Evolutionary conservation across 2,888 invertebrate genomes (phyloP).

Genomic region (Erebia aethiops): DNA sequence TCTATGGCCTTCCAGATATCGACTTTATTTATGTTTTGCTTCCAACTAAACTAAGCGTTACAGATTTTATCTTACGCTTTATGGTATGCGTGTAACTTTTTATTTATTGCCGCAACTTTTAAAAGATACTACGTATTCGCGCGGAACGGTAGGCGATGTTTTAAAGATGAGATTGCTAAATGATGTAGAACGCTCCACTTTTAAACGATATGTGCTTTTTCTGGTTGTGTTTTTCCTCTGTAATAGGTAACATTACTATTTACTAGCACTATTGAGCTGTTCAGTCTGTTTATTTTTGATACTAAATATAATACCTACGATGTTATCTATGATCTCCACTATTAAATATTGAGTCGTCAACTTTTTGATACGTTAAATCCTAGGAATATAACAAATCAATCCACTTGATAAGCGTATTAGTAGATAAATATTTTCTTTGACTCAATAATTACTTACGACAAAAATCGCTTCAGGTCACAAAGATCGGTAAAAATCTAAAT

Average conservation of each 20-base stretch:
- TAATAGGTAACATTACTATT: background rate
- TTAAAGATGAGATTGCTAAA: slow-evolving; percentile 39
- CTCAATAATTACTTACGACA: too few species aligned
- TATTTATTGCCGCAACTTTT: slow-evolving; percentile 39
- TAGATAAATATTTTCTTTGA: background rate
- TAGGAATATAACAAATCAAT: background rate
- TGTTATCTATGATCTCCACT: background rate
- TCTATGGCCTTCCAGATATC: slow-evolving; percentile 41
- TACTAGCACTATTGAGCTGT: background rate
- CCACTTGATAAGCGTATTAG: background rate
- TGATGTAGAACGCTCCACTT: slow-evolving; percentile 36
- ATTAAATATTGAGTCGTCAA: too few species aligned
- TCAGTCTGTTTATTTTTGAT: slow-evolving; percentile 2
- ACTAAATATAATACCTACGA: background rate
- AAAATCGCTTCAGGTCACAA: background rate
- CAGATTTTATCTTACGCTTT: slow-evolving; percentile 36
- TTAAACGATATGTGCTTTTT: slow-evolving; percentile 23
- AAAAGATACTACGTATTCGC: slow-evolving; percentile 37
- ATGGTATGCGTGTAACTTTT: slow-evolving; percentile 39
- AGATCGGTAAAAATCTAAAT: background rate
- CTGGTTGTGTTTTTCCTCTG: background rate
- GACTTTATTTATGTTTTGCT: slow-evolving; percentile 42
- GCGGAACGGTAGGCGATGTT: slow-evolving; percentile 38
- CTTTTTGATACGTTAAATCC: background rate
- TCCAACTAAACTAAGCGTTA: slow-evolving; percentile 34